Evolutionary conservation across 2,797 vertebrate genomes (phyloP).

Genomic region (Taenioides sp.): DNA sequence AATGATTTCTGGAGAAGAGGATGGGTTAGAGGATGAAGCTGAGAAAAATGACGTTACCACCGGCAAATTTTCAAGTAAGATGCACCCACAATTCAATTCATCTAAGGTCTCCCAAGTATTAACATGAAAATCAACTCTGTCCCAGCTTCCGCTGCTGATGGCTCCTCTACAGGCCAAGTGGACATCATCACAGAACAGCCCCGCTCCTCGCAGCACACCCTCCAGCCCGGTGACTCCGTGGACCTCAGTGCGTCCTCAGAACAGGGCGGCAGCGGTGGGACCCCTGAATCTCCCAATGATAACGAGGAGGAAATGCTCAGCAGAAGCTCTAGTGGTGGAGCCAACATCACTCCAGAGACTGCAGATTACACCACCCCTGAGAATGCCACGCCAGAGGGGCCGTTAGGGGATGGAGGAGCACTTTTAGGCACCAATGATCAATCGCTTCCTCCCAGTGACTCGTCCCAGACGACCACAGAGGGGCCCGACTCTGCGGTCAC

Average conservation of each 20-base stretch:
- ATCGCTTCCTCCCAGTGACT: conserved; percentile 92
- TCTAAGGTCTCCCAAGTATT: background rate
- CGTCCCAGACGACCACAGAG: conserved; percentile 97
- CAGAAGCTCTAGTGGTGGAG: conserved; percentile 87
- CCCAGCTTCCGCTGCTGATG: conserved; percentile 81
- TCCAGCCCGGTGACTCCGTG: conserved; percentile 89
- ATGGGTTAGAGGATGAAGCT: conserved; percentile 91
- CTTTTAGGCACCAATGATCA: conserved; percentile 69
- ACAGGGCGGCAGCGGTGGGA: conserved; percentile 71
- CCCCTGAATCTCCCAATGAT: conserved; percentile 76
- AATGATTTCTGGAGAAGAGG: conserved; percentile 89
- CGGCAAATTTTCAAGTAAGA: conserved; percentile 84
- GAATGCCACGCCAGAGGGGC: conserved; percentile 82
- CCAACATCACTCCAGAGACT: conserved; percentile 77
- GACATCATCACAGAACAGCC: conserved; percentile 98
- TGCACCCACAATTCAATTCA: background rate
- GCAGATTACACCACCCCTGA: conserved; percentile 71
- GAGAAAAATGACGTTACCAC: conserved; percentile 87
- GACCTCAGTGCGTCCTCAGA: conserved; percentile 85
- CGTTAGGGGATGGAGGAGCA: conserved; percentile 69
- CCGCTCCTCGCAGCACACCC: conserved; percentile 88
- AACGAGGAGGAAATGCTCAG: conserved; percentile 89
- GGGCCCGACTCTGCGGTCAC: conserved; percentile 96
- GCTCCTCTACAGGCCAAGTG: conserved; percentile 76
- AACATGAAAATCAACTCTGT: background rate